Conservation (phyloP, 2,888 invertebrate species). For the Plusia festucae region DNA sequence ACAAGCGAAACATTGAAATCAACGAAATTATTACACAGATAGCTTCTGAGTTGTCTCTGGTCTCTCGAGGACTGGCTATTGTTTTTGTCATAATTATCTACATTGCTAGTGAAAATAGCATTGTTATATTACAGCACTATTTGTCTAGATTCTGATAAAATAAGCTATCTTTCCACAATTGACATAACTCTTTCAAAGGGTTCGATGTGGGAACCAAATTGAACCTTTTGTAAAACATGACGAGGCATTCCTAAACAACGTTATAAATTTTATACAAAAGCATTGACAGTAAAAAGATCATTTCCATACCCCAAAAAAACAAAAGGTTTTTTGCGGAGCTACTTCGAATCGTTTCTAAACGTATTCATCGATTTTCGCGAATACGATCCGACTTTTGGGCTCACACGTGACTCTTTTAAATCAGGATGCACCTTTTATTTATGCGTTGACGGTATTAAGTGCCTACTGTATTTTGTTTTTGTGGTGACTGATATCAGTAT, state of each 20-base stretch:
- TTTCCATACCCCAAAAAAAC: conserved; percentile 5
- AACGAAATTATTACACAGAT: conserved; percentile 52
- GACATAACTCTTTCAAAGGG: not conserved
- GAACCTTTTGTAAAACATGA: not conserved
- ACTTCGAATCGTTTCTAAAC: conserved; percentile 6
- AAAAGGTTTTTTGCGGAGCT: conserved; percentile 1
- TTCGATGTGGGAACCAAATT: not conserved
- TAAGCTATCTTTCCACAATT: not conserved
- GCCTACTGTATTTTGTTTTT: conserved; percentile 1
- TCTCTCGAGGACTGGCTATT: conserved; percentile 36
- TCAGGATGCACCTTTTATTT: conserved; percentile 3
- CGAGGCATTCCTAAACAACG: conserved; percentile 1
- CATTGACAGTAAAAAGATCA: conserved; percentile 7
- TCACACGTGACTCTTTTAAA: not conserved
- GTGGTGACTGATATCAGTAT: not conserved
- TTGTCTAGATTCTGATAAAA: no score
- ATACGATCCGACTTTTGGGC: not conserved
- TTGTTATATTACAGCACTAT: not conserved
- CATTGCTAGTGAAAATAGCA: not conserved
- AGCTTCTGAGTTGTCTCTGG: conserved; percentile 38
- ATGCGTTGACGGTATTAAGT: not conserved
- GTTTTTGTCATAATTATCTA: conserved; percentile 34
- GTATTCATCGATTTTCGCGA: conserved; percentile 6
- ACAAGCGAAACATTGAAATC: conserved; percentile 65
- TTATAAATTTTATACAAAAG: conserved; percentile 8